Evolutionary conservation across 2,888 invertebrate species (phyloP), one percentile per base, ranked within the genome.

Genomic region (Hipparchia semele): DNA sequence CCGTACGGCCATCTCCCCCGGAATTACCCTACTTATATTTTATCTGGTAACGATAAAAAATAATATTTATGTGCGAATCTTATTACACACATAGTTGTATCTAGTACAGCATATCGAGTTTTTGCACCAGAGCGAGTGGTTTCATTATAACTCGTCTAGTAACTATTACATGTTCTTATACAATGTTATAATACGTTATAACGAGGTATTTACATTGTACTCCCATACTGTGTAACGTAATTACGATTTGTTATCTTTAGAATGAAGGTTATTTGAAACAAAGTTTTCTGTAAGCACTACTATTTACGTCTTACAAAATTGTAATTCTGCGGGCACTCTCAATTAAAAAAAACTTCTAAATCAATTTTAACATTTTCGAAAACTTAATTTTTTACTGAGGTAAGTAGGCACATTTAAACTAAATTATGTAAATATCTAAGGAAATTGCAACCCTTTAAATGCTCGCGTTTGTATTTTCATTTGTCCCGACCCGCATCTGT

Each of bases 401-500:
- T 23, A 23, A 23, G 23, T 23, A 23, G 23, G 23, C 23, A 23
- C 23, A 23, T 23, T 23, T 23, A 23, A 23, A 39, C 39, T 4
- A 4, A 5, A 39, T 39, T 39, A 39, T 39, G 39, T 39, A 39
- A 39, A 39, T 12, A 10, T 53, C 4, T 12, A 53, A 53, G 79
- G 70, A 71, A 10, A 65, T 23, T 39, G 23, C 68, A 46, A 6
- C 53, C 62, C 1, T 73, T 58, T 65, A 62, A 46, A 33, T 62
- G 70, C 45, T 73, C 66, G 51, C 61, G 54, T 72, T 64, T 79
- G 75, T 79, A 79, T 64, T 53, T 78, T 77, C 72, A 72, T 77
- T 77, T 74, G 78, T 69, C 74, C 79, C 80, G 67, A 53, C 59
- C 76, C 78, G 81, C 85, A 83, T 83, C 85, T 83, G 83, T 73